These are phyloP conservation scores for Euphysa ruthae DNA, from an alignment of 30 jellyfish, hydroid and myxozoan genomes.

Conservation along the genomic window DNA sequence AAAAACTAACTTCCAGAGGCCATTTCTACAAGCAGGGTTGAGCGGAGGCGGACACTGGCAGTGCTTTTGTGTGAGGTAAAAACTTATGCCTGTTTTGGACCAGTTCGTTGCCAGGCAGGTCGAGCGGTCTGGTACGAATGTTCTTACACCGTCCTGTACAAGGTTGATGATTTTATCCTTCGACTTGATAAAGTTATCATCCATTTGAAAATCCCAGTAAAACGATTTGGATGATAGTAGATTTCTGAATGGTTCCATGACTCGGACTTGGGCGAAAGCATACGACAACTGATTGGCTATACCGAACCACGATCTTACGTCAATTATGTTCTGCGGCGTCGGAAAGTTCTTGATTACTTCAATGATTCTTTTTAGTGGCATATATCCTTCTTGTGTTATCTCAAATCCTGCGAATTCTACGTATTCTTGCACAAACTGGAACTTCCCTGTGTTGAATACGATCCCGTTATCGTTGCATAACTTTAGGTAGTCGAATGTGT, in stretches of 20 bases:
- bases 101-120: slow-evolving; percentile 50
- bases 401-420: slow-evolving; percentile 62
- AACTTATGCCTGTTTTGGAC: slow-evolving; percentile 54
- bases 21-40: slow-evolving; percentile 28
- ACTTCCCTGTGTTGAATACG: slow-evolving; percentile 17
- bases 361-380: slow-evolving; percentile 27
- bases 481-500: slow-evolving; percentile 23
- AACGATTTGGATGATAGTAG: too few species aligned
- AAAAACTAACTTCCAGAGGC: slow-evolving; percentile 39
- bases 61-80: slow-evolving; percentile 36
- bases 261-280: too few species aligned
- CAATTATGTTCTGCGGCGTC: slow-evolving; percentile 14
- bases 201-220: too few species aligned
- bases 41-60: slow-evolving; percentile 21
- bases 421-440: slow-evolving; percentile 16
- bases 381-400: slow-evolving; percentile 24
- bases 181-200: too few species aligned
- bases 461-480: slow-evolving; percentile 23
- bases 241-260: too few species aligned
- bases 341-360: too few species aligned
- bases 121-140: slow-evolving; percentile 28
- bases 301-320: too few species aligned
- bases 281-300: too few species aligned
- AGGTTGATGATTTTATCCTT: too few species aligned
- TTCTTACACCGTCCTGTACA: slow-evolving; percentile 26